Conservation (phyloP, 1,140 invertebrate species). For the Aphaenogaster rudis region DNA sequence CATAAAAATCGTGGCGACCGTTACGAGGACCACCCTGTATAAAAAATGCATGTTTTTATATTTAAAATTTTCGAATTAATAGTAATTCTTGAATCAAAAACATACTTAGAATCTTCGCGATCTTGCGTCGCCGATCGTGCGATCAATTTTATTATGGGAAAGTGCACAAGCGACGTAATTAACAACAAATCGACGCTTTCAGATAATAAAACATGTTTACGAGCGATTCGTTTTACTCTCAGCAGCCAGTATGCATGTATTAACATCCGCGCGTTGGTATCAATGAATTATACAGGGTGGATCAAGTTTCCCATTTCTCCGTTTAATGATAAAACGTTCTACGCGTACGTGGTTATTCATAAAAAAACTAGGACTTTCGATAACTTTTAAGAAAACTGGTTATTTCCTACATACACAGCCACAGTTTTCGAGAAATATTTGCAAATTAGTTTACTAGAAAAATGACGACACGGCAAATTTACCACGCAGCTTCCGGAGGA, state of each 20-base stretch:
- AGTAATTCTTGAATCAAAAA: background rate
- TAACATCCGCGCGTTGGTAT: background rate
- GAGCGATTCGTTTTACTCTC: slow-evolving; percentile 3
- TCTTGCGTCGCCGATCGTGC: background rate
- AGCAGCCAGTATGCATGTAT: background rate
- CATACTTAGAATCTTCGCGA: background rate
- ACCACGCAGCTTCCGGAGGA: slow-evolving; percentile 95
- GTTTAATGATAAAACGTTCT: background rate
- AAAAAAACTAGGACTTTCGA: background rate
- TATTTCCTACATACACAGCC: background rate
- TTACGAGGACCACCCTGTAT: too few relatives aligned
- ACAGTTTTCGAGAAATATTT: background rate
- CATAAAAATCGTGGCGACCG: too few relatives aligned
- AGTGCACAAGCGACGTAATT: slow-evolving; percentile 42
- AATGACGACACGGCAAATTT: slow-evolving; percentile 71
- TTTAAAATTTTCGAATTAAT: background rate
- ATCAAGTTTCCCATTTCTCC: slow-evolving; percentile 1
- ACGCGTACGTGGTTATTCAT: background rate
- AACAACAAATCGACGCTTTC: slow-evolving; percentile 42
- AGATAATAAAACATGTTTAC: slow-evolving; percentile 44
- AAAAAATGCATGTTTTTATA: background rate
- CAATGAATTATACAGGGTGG: slow-evolving; percentile 13
- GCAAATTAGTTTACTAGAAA: background rate
- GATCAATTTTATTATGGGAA: slow-evolving; percentile 51
- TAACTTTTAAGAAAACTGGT: background rate